phyloP scores from a whole-genome alignment of 2,113 vertebrate genomes.

The Gasterosteus aculeatus region DNA sequence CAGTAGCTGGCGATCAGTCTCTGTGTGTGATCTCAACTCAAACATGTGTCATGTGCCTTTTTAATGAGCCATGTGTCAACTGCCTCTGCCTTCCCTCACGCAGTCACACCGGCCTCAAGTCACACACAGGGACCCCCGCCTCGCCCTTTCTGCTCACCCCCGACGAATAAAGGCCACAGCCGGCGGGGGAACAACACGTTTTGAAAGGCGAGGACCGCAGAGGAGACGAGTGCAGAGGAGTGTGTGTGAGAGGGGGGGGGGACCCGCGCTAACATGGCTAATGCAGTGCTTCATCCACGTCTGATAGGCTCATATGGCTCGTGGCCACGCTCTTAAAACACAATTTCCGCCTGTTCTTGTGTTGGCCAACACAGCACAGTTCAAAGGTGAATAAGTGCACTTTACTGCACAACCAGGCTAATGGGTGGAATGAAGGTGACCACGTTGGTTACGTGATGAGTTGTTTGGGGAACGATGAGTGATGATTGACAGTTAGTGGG shows the following conservation, averaged over 20 bases:
- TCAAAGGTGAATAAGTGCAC: constrained; percentile 12
- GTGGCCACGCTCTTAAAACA: constrained; percentile 44
- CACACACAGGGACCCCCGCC: not conserved
- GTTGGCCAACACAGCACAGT: constrained; percentile 26
- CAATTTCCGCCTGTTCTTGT: constrained; percentile 51
- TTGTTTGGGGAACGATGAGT: not conserved
- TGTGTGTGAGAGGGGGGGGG: constrained; percentile 17
- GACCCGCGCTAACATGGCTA: constrained; percentile 17
- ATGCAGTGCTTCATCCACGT: constrained; percentile 43
- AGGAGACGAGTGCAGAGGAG: constrained; percentile 6
- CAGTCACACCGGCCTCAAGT: constrained; percentile 29
- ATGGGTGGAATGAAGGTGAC: constrained; percentile 13
- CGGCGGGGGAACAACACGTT: constrained; percentile 61
- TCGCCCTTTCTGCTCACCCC: constrained; percentile 38
- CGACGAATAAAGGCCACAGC: constrained; percentile 71
- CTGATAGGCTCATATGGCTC: constrained; percentile 39
- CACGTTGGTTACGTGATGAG: constrained; percentile 3
- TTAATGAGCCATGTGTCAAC: constrained; percentile 59
- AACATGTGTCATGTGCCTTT: constrained; percentile 55
- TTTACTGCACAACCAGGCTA: constrained; percentile 24
- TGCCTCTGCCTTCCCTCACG: constrained; percentile 48
- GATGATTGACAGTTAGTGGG: constrained; percentile 6
- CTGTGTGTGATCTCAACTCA: constrained; percentile 42
- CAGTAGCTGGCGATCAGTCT: constrained; percentile 43
- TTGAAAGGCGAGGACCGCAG: constrained; percentile 55